phyloP scores from a whole-genome alignment of 2,888 invertebrate genomes.

The Oscheius sp. region DNA sequence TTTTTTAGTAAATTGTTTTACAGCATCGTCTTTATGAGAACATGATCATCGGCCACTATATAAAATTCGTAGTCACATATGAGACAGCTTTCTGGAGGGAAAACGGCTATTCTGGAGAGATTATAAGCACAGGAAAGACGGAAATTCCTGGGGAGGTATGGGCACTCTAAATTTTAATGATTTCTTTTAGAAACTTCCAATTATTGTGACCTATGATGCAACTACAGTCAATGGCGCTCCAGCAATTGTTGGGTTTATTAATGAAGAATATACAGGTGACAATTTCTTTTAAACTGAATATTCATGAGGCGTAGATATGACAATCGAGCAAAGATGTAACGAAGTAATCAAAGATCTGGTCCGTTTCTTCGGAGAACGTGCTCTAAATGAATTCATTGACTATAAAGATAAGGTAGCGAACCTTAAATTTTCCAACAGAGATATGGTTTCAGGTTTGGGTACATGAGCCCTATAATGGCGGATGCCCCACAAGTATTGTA shows the following conservation, averaged over 20 bases:
- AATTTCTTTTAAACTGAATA: too few relatives aligned
- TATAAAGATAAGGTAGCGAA: conserved; percentile 71
- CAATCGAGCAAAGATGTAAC: conserved; percentile 71
- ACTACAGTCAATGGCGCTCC: conserved; percentile 68
- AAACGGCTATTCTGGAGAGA: conserved; percentile 74
- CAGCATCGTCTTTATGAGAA: conserved; percentile 37
- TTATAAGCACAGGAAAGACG: conserved; percentile 54
- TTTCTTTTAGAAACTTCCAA: conserved; percentile 36
- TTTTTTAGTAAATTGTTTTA: background rate
- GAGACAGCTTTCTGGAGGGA: conserved; percentile 75
- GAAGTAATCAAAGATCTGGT: conserved; percentile 71
- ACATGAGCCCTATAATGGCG: conserved; percentile 75
- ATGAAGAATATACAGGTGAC: conserved; percentile 48
- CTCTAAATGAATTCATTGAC: conserved; percentile 51
- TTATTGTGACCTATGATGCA: conserved; percentile 44
- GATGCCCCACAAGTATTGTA: conserved; percentile 74
- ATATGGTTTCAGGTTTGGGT: conserved; percentile 69
- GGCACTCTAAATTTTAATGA: too few relatives aligned
- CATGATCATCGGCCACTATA: conserved; percentile 44
- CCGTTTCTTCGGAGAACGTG: conserved; percentile 55
- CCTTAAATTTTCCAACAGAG: background rate
- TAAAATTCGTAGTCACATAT: conserved; percentile 75
- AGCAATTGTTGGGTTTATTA: conserved; percentile 74
- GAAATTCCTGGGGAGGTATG: conserved; percentile 46
- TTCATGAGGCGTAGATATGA: conserved; percentile 21